Base-by-base conservation (phyloP, 1,140 invertebrate genomes). In the Carposina sasakii region DNA sequence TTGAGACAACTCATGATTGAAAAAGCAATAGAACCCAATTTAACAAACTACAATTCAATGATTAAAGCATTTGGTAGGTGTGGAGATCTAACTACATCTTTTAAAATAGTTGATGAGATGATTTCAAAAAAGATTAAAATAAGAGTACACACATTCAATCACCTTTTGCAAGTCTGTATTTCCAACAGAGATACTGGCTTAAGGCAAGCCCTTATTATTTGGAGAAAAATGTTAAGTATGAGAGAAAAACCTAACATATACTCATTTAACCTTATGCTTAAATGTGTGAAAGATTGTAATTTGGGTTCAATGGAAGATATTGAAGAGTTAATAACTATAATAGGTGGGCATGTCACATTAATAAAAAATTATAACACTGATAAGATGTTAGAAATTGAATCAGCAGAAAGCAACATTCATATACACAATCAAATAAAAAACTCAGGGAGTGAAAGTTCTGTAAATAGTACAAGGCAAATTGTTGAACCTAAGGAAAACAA, bases 41-140 rank as follows among this genome's bases (percentile, higher is more conserved):
- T 90, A 1, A 89, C 89, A 2, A 94, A 93, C 70, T 97, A 95
- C 59, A 92, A 96, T 88, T 88, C 92, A 3, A 92, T 97, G 90
- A 93, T 98, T 6, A 97, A 96, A 88, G 94, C 94, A 2, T 98
- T 94, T 87, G 94, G 93, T 2, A 81, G 90, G 54, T 93, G 93
- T 84, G 91, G 92, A 3, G 90, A 95, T 72, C 63, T 96, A 10
- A 49, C 87, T 39, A 90, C 88, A 40, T 93, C 95, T 4, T 96
- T 96, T 83, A 56, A 87, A 66, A 68, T 97, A 43, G 91, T 93
- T 8, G 94, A 98, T 86, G 92, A 96, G 87, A 95, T 96, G 91
- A 59, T 83, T 1, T 83, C 89, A 23, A 91, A 90, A 41, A 84
- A 88, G 41, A 74, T 93, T n/a, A 69, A 77, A 37, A 77, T 93